Evolutionary conservation across 2,113 vertebrate genomes (phyloP).

Genomic region (Phainopepla nitens): DNA sequence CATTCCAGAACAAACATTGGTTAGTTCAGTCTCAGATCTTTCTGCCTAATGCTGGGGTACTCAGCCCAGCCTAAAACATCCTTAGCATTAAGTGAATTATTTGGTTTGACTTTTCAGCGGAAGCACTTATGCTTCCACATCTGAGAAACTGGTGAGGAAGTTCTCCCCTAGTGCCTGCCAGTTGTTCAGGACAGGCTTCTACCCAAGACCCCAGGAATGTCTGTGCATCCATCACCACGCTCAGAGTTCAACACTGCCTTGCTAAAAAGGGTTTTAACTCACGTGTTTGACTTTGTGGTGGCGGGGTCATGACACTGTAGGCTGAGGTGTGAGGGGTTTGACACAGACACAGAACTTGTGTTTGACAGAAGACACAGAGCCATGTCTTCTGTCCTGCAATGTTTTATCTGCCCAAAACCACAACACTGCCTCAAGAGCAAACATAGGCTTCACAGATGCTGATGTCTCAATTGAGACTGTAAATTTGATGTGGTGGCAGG

Average conservation of each 20-base stretch:
- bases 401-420: not conserved
- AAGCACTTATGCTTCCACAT: not conserved
- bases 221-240: no score
- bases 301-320: rapidly evolving
- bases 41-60: not conserved
- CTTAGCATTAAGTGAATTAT: not conserved
- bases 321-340: not conserved
- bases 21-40: not conserved
- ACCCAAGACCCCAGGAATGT: not conserved
- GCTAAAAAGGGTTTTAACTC: not conserved
- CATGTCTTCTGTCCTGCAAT: rapidly evolving
- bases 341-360: no score
- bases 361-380: no score
- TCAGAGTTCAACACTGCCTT: not conserved
- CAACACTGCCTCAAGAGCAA: not conserved
- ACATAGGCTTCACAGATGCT: rapidly evolving
- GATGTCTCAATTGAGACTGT: not conserved
- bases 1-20: not conserved
- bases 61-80: not conserved
- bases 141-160: not conserved
- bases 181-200: not conserved
- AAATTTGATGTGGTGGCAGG: not conserved
- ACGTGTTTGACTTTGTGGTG: rapidly evolving
- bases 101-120: not conserved
- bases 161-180: not conserved